Base-by-base conservation (phyloP, 1,140 invertebrate species). In the Cyrtorhinus lividipennis region DNA sequence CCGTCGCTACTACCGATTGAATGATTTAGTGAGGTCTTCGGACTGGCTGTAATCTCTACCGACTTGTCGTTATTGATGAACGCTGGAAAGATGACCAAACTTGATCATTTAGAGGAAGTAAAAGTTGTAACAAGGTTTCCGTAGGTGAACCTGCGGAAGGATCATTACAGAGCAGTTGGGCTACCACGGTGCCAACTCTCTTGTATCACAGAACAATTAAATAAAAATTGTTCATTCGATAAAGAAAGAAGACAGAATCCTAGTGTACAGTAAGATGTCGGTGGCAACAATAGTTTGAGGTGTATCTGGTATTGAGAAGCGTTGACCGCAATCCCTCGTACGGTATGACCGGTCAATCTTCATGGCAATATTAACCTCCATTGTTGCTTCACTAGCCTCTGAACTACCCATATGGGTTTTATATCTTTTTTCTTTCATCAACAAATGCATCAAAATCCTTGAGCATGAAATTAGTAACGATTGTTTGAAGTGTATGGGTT, bases 1-100 rank as follows among this genome's bases (percentile, higher is more conserved):
- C 85, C 85, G 85, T 89, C 85, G 85, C 85, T 88, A 86, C 83
- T 86, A 86, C 85, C 84, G 85, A 89, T 87, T 83, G 85, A 85
- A 83, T 82, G 81, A 77, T 83, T 83, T 82, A 83, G 84, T 81
- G 83, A 86, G 81, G 79, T 77, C 78, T 80, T 82, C 79, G 81
- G 83, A 86, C 79, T 75, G 80, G 75, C 56, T 62, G 72, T 71
- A 74, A 76, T 74, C 75, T 75, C 74, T 72, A 72, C 73, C 74
- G 73, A 67, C 68, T 74, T 65, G 64, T 71, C 73, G 75, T 73
- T 72, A 71, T 72, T 74, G 76, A 72, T 72, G 76, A 59, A 76
- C 73, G 75, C 72, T 75, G 79, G 75, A 75, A 83, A 84, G 79
- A 77, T 80, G 77, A 75, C 76, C 80, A 77, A 86, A 84, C 81